A percentile compares a stretch with the other conserved stretches of the same genome.
Evolutionary conservation across 2,888 invertebrate genomes (phyloP).

Genomic region (Zygaena filipendulae): DNA sequence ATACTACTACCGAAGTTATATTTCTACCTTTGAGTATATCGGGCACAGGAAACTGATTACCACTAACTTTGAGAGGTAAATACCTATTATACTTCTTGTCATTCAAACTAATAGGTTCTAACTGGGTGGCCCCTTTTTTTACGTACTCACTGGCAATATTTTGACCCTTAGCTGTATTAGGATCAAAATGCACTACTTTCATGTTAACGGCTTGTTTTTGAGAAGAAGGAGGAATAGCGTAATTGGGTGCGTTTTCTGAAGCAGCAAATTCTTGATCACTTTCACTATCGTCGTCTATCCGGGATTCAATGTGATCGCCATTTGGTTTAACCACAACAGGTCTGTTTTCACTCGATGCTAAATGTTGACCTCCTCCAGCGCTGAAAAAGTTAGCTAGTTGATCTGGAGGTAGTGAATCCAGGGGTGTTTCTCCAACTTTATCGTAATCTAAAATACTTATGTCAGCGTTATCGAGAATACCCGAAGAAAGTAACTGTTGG

Average conservation of each 20-base stretch:
- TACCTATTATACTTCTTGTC: constrained; percentile 85
- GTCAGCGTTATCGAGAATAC: constrained; percentile 87
- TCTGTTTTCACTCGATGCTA: constrained; percentile 76
- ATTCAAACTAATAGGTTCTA: constrained; percentile 79
- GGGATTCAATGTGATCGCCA: constrained; percentile 65
- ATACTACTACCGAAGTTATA: constrained; percentile 86
- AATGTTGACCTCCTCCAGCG: constrained; percentile 82
- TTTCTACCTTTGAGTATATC: constrained; percentile 79
- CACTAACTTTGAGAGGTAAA: constrained; percentile 85
- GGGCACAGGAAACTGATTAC: constrained; percentile 86
- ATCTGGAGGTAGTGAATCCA: constrained; percentile 86
- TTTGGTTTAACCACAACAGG: constrained; percentile 74
- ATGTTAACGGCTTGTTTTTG: constrained; percentile 76
- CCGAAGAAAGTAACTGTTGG: constrained; percentile 84
- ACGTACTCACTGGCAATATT: constrained; percentile 78
- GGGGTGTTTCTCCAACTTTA: constrained; percentile 85
- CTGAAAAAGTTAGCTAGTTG: constrained; percentile 88
- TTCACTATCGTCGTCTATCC: constrained; percentile 53
- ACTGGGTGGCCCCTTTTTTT: constrained; percentile 75
- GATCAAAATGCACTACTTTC: constrained; percentile 87
- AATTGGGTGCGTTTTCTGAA: constrained; percentile 58
- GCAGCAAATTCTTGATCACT: constrained; percentile 68
- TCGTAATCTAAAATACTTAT: constrained; percentile 90
- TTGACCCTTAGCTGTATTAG: constrained; percentile 77
- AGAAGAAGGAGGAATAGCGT: constrained; percentile 35